Base-by-base conservation (phyloP, 2,797 vertebrate species). In the Crypturellus tataupa region DNA sequence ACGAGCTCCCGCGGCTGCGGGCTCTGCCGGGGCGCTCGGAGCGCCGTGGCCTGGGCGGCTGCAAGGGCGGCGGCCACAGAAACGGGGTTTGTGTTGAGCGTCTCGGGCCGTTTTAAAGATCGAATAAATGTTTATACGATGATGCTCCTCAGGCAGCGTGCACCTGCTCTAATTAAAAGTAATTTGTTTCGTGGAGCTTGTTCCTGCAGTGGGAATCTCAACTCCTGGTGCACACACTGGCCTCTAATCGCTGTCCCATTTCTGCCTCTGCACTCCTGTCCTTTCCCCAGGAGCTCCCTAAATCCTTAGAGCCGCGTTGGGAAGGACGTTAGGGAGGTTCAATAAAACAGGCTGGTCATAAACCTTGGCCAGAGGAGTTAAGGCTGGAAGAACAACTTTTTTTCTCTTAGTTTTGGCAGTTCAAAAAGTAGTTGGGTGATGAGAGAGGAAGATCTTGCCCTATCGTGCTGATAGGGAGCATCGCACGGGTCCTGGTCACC, bases 251-350 rank as follows among this genome's bases (percentile, higher is more conserved):
- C 33, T 78, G 9, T 12, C 71, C 71, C 63, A 56, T 19, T 40
- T 39, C 65, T 89, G 56, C 46, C 69, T 79, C 31, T 46, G 46
- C n/a, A 6, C 35, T 39, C 0, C 27, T 42, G 65, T 16, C 44
- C 33, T 2, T 42, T 21, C n/a, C 35, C 42, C 42, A 11, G 31
- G 20, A 1, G 35, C 37, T 64, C 18, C 40, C 55, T 19, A 10
- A 49, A 64, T 49, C 33, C 47, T 51, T 56, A 0, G 0, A 67
- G 44, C 9, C 23, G 4, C 6, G 1, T 4, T 3, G 7, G 35
- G 49, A 76, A 51, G 31, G 80, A 4, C 16, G 11, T 49, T 11
- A 5, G 49, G 47, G 12, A 51, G 20, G 18, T 31, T 84, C 40
- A 46, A 53, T 2, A n/a, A 42, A 68, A 17, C 10, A 11, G 10